Evolutionary conservation across 2,888 invertebrate genomes (phyloP), one percentile per base, ranked within the genome.

Genomic region (Anorthoa munda): DNA sequence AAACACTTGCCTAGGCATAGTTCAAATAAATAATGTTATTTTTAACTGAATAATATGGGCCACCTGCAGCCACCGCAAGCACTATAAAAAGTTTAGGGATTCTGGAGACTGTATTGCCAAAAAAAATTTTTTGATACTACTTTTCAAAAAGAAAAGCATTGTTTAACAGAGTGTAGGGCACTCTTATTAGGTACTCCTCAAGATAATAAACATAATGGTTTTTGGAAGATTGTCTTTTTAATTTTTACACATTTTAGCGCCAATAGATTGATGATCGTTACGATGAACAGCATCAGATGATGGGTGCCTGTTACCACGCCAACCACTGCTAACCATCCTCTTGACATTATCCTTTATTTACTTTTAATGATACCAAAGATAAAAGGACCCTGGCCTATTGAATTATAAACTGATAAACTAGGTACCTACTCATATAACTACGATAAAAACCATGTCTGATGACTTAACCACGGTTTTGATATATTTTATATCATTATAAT

Each of bases 311-410:
- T 45, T 26, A 50, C 48, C 21, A 64, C 18, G 2, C 5, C 2
- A 46, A 15, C 26, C 55, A 5, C 17, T 21, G 7, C 9, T 59
- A 18, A 26, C 53, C 9, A 56, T 61, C 64, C 39, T 79, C 72
- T 79, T 72, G 64, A 50, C 50, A 65, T 72, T 72, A 79, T 79
- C 64, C 39, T 79, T 53, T 72, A 72, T 76, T 76, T 76, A 76
- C 59, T 72, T 72, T 72, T 55, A 51, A 60, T 13, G 65, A 71
- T 76, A 71, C 2, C 53, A 39, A 53, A 21, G 71, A 79, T 76
- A 72, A 76, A 50, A 59, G 48, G 48, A 72, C 76, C 79, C 39
- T 76, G 64, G 72, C 72, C 72, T 72, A 64, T 59, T 76, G 48
- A 72, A 72, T 53, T 53, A 45, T 79, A 50, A 64, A n/a, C 55